phyloP scores from a whole-genome alignment of 1,140 invertebrate genomes.

The Macrotrachela quadricornifera region DNA sequence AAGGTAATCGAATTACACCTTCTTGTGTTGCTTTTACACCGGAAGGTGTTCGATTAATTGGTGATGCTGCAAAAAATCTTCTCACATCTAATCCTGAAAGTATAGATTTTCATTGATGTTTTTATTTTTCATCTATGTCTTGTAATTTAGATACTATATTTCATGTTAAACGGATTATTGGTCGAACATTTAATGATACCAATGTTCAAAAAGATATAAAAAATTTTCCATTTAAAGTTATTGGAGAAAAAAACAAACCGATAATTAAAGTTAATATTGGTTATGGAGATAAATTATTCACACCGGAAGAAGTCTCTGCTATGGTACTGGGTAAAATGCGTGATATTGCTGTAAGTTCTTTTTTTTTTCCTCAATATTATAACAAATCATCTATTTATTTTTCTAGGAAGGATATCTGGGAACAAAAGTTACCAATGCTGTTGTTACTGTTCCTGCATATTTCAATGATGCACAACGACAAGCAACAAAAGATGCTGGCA shows the following conservation, averaged over 20 bases:
- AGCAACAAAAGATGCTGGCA: slow-evolving; percentile 44
- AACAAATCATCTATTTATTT: too few species aligned
- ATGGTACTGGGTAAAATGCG: slow-evolving; percentile 66
- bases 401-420: too few species aligned
- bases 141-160: slow-evolving; percentile 90
- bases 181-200: slow-evolving; percentile 66
- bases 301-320: slow-evolving; percentile 62
- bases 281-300: slow-evolving; percentile 63
- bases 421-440: too few species aligned
- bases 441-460: slow-evolving; percentile 79
- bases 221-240: slow-evolving; percentile 58
- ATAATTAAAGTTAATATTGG: too few species aligned
- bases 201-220: slow-evolving; percentile 80
- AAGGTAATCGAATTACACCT: too few species aligned
- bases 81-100: slow-evolving; percentile 88
- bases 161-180: slow-evolving; percentile 86
- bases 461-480: slow-evolving; percentile 95
- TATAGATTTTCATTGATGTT: too few species aligned
- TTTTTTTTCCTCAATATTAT: too few species aligned
- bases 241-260: slow-evolving; percentile 12
- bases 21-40: slow-evolving; percentile 84
- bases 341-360: slow-evolving; percentile 87
- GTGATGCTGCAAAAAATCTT: slow-evolving; percentile 93
- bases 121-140: too few species aligned
- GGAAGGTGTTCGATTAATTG: slow-evolving; percentile 72